These are phyloP conservation scores for Chrysolina americana DNA, from an alignment of 2,888 invertebrate genomes.

Conservation along the genomic window DNA sequence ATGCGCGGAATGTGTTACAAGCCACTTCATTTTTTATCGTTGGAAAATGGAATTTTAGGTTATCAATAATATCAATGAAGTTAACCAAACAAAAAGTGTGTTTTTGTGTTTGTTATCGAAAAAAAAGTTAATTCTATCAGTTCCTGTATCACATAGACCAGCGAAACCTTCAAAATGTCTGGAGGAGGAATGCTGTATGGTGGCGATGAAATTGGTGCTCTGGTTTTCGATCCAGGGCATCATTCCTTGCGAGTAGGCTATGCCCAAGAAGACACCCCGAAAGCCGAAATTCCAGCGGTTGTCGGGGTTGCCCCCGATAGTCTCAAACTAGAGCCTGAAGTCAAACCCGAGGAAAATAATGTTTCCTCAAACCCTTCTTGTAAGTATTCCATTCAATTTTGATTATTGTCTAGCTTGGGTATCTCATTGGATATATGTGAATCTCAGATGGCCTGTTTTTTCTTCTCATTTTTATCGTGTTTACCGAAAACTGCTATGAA, in stretches of 20 bases:
- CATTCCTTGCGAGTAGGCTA: conserved; percentile 92
- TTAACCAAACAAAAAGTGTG: conserved; percentile 9
- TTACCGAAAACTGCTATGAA: too few relatives aligned
- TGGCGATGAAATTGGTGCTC: conserved; percentile 98
- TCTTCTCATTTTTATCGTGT: not conserved
- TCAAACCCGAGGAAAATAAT: conserved; percentile 78
- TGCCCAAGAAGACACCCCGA: conserved; percentile 99
- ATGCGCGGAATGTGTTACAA: too few relatives aligned
- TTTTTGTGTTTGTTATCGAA: not conserved
- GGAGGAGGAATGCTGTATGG: conserved; percentile 86
- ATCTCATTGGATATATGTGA: not conserved
- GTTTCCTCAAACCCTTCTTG: conserved; percentile 60
- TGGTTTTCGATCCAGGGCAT: conserved; percentile 97
- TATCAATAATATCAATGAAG: not conserved
- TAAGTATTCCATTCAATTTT: conserved; percentile 44
- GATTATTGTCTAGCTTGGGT: not conserved
- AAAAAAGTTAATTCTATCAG: not conserved
- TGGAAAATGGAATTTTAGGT: too few relatives aligned
- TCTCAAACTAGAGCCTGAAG: conserved; percentile 81
- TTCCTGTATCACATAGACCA: not conserved
- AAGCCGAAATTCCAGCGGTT: conserved; percentile 96
- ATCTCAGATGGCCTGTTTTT: not conserved
- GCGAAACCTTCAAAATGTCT: conserved; percentile 61
- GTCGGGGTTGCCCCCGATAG: conserved; percentile 86
- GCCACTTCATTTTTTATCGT: too few relatives aligned